phyloP scores from a whole-genome alignment of 2,113 vertebrate genomes.

The Scytalopus superciliaris region DNA sequence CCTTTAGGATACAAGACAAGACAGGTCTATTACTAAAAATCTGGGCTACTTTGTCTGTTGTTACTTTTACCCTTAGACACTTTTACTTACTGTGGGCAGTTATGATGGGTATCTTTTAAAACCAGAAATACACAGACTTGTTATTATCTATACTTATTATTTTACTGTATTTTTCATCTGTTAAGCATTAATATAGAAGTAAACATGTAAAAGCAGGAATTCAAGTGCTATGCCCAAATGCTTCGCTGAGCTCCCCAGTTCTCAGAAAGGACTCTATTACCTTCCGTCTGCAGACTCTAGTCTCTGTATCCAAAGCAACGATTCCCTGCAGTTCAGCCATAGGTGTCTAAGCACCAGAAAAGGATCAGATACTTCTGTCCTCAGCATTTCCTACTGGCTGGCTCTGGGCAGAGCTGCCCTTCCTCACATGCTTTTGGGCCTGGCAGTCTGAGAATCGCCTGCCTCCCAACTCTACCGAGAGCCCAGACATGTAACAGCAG shows the following conservation, averaged over 20 bases:
- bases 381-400: background rate
- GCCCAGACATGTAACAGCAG: background rate
- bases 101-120: background rate
- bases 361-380: background rate
- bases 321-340: background rate
- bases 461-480: background rate
- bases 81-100: background rate
- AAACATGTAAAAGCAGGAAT: background rate
- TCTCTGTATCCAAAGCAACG: background rate
- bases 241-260: background rate
- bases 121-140: background rate
- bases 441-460: background rate
- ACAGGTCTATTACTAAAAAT: background rate
- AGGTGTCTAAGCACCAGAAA: background rate
- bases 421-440: background rate
- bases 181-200: background rate
- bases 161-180: background rate
- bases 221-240: background rate
- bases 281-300: background rate
- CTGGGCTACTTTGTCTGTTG: background rate
- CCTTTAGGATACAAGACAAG: background rate
- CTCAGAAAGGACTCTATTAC: background rate
- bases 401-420: background rate
- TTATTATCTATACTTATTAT: background rate
- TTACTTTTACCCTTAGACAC: background rate